phyloP scores from a whole-genome alignment of 2,888 invertebrate genomes.

The Adelphocoris suturalis region DNA sequence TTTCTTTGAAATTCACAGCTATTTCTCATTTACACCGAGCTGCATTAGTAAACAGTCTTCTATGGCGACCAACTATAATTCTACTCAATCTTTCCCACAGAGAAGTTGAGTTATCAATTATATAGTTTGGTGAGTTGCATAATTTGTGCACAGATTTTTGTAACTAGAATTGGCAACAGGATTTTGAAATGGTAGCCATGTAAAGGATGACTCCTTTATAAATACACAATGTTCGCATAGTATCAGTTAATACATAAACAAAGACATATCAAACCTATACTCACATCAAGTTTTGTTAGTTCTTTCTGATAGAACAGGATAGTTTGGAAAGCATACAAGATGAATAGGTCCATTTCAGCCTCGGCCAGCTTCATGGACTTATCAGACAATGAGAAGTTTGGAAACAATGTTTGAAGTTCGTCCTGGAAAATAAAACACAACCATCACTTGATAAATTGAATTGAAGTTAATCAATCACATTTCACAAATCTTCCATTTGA shows the following conservation, averaged over 20 bases:
- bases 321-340: conserved; percentile 88
- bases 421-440: conserved; percentile 77
- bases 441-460: background rate
- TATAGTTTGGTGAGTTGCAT: too few species aligned
- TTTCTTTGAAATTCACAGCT: too few species aligned
- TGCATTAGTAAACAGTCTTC: too few species aligned
- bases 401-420: conserved; percentile 86
- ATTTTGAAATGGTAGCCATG: too few species aligned
- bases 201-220: too few species aligned
- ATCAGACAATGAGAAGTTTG: conserved; percentile 85
- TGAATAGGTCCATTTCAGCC: conserved; percentile 87
- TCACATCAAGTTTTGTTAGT: conserved; percentile 85
- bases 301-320: conserved; percentile 89
- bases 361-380: conserved; percentile 83
- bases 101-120: too few species aligned
- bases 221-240: background rate
- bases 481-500: background rate
- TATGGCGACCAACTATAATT: too few species aligned
- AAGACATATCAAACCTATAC: conserved; percentile 46
- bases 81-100: too few species aligned
- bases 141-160: too few species aligned
- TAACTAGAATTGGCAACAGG: too few species aligned
- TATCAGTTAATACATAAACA: background rate
- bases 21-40: too few species aligned
- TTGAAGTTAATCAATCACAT: background rate